Conservation (phyloP, 2,888 invertebrate genomes). For the Caenorhabditis wallacei region DNA sequence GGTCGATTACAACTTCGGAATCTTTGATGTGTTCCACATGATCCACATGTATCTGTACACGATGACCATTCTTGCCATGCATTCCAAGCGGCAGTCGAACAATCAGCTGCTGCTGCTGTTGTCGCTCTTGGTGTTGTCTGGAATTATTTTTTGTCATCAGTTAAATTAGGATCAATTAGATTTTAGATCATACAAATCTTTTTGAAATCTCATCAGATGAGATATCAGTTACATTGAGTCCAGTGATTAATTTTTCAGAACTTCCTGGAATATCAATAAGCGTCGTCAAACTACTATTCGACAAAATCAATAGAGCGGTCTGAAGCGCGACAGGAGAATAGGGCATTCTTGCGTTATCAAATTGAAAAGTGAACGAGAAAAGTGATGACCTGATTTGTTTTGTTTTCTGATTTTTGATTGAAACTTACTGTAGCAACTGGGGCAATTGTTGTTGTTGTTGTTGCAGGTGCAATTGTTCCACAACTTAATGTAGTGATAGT, state of each 20-base stretch:
- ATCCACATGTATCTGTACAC: constrained; percentile 77
- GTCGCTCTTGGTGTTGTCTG: constrained; percentile 36
- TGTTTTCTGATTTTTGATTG: not conserved
- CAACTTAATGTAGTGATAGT: constrained; percentile 59
- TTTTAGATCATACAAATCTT: not conserved
- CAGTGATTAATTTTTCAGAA: constrained; percentile 35
- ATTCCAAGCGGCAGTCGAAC: constrained; percentile 70
- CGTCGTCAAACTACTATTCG: constrained; percentile 36
- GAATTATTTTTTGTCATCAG: not conserved
- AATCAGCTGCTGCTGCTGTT: constrained; percentile 33
- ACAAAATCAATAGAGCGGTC: constrained; percentile 59
- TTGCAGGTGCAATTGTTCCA: constrained; percentile 42
- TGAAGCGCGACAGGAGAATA: constrained; percentile 43
- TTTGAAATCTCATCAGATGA: constrained; percentile 2
- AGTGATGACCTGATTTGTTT: constrained; percentile 31
- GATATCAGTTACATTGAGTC: constrained; percentile 18
- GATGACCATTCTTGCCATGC: constrained; percentile 74
- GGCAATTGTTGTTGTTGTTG: constrained; percentile 33
- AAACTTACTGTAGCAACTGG: constrained; percentile 26
- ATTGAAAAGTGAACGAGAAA: constrained; percentile 1
- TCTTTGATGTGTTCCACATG: constrained; percentile 73
- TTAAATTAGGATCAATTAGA: no score
- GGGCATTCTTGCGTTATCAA: constrained; percentile 24
- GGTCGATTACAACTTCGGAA: constrained; percentile 71
- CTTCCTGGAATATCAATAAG: constrained; percentile 38